These are phyloP conservation scores for Calliphora vicina DNA, from an alignment of 1,140 invertebrate genomes.

Conservation along the genomic window DNA sequence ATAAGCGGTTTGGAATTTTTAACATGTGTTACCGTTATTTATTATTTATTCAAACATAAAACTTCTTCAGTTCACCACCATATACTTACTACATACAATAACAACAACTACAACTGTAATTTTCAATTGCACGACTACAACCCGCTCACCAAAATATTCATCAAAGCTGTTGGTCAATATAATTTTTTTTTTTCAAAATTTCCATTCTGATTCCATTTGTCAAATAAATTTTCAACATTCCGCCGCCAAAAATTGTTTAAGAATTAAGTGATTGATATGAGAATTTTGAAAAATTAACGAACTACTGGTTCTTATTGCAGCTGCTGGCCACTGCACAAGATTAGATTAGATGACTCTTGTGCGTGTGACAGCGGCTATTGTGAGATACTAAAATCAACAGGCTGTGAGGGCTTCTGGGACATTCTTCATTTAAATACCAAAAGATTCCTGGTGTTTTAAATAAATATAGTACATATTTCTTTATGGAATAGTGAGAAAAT, in stretches of 20 bases:
- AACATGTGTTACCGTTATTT: constrained; percentile 40
- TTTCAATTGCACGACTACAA: not conserved
- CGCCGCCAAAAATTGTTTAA: too few relatives aligned
- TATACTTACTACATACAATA: not conserved
- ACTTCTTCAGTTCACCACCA: too few relatives aligned
- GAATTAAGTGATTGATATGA: not conserved
- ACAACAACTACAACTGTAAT: too few relatives aligned
- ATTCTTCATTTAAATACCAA: too few relatives aligned
- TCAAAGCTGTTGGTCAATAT: too few relatives aligned
- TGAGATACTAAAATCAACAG: constrained; percentile 68
- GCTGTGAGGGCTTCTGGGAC: not conserved
- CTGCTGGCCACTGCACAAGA: constrained; percentile 96
- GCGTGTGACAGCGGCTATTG: constrained; percentile 97
- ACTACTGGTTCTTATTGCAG: constrained; percentile 77
- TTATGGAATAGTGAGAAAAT: too few relatives aligned
- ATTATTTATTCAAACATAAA: constrained; percentile 38
- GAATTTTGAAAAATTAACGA: not conserved
- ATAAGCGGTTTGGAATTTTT: constrained; percentile 37
- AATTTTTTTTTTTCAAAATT: too few relatives aligned
- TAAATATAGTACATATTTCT: too few relatives aligned
- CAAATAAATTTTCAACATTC: too few relatives aligned
- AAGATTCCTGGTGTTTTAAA: too few relatives aligned
- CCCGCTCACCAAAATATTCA: too few relatives aligned
- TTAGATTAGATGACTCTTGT: constrained; percentile 89
- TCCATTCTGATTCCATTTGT: too few relatives aligned